Conservation (phyloP, 2,888 invertebrate genomes). For the Creontiades dilutus region DNA sequence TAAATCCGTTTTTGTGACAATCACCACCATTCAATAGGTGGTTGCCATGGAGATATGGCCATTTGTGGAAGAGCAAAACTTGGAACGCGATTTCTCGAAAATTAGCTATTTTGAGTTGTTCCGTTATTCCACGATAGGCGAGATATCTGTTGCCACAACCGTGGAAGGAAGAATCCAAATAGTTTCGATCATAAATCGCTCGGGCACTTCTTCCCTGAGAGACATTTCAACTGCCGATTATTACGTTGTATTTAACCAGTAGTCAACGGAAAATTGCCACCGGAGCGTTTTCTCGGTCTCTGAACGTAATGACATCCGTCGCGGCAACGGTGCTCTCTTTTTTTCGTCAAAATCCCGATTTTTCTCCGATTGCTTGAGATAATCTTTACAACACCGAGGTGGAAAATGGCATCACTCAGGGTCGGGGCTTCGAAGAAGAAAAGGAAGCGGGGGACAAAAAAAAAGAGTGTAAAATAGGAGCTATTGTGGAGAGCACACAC, state of each 20-base stretch:
- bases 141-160: too few relatives aligned
- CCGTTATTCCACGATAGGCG: too few relatives aligned
- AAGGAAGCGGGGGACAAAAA: slow-evolving; percentile 39
- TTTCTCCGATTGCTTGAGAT: slow-evolving; percentile 45
- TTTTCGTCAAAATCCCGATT: slow-evolving; percentile 7
- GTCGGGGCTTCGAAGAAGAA: slow-evolving; percentile 30
- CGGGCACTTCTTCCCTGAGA: too few relatives aligned
- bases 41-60: too few relatives aligned
- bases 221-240: background rate
- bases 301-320: slow-evolving; percentile 23
- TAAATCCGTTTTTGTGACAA: too few relatives aligned
- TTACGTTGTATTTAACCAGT: background rate
- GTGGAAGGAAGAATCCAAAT: too few relatives aligned
- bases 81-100: too few relatives aligned
- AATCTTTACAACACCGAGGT: slow-evolving; percentile 65
- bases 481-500: slow-evolving; percentile 67
- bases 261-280: background rate
- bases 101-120: too few relatives aligned
- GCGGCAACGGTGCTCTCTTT: background rate
- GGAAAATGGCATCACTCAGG: slow-evolving; percentile 70
- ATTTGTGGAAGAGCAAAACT: too few relatives aligned
- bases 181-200: too few relatives aligned
- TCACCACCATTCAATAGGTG: too few relatives aligned
- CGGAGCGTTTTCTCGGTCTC: background rate
- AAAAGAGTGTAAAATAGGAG: slow-evolving; percentile 64